Conservation (phyloP, 2,113 vertebrate genomes). For the Macaca mulatta region DNA sequence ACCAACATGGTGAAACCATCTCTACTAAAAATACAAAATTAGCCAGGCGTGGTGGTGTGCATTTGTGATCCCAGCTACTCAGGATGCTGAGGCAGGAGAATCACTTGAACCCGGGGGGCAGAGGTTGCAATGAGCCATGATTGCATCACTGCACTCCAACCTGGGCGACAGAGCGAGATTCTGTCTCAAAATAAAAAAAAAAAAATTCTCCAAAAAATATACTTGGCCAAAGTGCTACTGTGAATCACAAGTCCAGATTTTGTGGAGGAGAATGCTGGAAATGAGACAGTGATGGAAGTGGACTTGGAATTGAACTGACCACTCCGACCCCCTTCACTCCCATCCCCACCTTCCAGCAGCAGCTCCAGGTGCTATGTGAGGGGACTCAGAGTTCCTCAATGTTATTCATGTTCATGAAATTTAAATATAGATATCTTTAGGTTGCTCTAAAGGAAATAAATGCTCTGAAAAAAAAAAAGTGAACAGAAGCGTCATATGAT, state of each 20-base stretch:
- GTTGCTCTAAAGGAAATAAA: background rate
- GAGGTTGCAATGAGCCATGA: too few species aligned
- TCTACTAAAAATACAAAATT: too few species aligned
- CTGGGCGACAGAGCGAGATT: too few species aligned
- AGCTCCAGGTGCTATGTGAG: background rate
- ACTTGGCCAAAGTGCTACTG: background rate
- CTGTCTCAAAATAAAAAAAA: too few species aligned
- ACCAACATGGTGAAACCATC: too few species aligned
- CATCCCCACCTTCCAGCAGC: background rate
- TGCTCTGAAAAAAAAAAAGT: background rate
- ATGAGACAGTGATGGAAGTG: background rate
- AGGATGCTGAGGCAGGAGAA: too few species aligned
- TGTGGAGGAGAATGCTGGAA: background rate
- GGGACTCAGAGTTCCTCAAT: background rate
- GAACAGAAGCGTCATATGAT: background rate
- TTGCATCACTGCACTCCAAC: too few species aligned
- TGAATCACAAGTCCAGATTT: background rate
- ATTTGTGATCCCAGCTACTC: too few species aligned
- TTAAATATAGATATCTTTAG: background rate
- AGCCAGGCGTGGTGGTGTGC: too few species aligned
- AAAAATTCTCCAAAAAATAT: background rate
- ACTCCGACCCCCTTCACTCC: too few species aligned
- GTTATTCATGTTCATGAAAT: background rate
- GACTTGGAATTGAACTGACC: too few species aligned
- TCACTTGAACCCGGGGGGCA: too few species aligned